Base-by-base conservation (phyloP, 2,113 vertebrate genomes). In the Meles meles region DNA sequence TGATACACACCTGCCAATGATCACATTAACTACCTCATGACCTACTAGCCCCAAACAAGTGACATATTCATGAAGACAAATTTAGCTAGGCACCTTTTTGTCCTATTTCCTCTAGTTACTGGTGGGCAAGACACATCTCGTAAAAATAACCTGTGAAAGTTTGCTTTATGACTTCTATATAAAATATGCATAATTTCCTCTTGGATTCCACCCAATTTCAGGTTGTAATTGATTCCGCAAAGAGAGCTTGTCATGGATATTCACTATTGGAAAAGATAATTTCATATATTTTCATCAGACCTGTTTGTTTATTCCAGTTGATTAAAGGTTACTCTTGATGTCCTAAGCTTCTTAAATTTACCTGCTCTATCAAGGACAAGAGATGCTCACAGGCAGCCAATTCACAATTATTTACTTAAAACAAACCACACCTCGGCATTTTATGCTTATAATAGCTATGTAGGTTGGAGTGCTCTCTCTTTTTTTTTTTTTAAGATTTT, bases 101-200 rank as follows among this genome's bases (percentile, higher is more conserved):
- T 44, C 57, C 52, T 47, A 14, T 57, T 82, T 69, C 11, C 7
- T 94, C 7, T 69, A 83, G 12, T n/a, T 84, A 86, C 63, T 49
- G 11, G 1, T 85, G 12, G 52, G 31, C 9, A 89, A 83, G 79
- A 49, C 29, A 1, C 29, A 76, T 74, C 11, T 37, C 42, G 0
- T 69, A 88, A 71, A 71, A 87, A 92, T 5, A n/a, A 67, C 18
- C 17, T 92, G 61, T 87, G 21, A 31, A 82, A 52, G 11, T 80
- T 86, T 96, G 31, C 29, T 94, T 79, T 93, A 61, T 72, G 34
- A 67, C 5, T 34, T 55, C 23, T 69, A 86, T 14, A 57, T 74
- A 88, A 96, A 97, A 69, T 34, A 34, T 84, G 31, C 29, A 80
- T 52, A 81, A 90, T 74, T 81, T 82, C 3, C 25, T 97, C 29